Evolutionary conservation across 2,888 invertebrate species (phyloP), one percentile per base, ranked within the genome.

Genomic region (Germaria angustata): DNA sequence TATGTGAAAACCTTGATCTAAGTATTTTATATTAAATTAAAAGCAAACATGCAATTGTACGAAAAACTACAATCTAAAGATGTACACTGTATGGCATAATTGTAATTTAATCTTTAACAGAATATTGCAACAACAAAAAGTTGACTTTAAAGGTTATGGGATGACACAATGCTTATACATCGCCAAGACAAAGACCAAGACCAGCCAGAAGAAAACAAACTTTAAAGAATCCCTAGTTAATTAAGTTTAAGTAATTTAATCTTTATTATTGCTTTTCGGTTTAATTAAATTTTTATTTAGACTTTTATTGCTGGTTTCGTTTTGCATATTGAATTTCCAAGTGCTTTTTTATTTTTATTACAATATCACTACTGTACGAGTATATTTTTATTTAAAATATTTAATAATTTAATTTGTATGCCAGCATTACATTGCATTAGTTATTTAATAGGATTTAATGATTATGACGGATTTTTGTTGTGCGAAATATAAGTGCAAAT

Each of bases 91-190:
- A 28, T 68, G 49, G 36, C 44, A 49, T 79, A 72, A 72, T 65
- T 65, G 78, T 49, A 72, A 79, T 72, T 57, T 72, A 65, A 72
- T 72, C 57, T 65, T 57, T 32, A 41, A 44, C 49, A 72, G 65
- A 79, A 79, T 79, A 72, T 65, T 61, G 55, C 22, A 57, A 61
- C 59, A 51, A 53, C 13, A 68, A 51, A 53, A 17, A 41, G 41
- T 61, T 77, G 77, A 57, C 69, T 72, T 32, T 49, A 72, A 65
- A 79, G 78, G 78, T 79, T 79, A 79, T 57, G 36, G n/a, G 55
- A 71, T 79, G 78, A 57, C 57, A 78, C 71, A 65, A 79, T 57
- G 53, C 9, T 53, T 32, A 22, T 34, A 15, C 41, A 68, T 13
- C 20, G 22, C n/a, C 8, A 53, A 51, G 51, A 22, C 53, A 63